Base-by-base conservation (phyloP, 2,888 invertebrate species). In the Caenorhabditis macrosperma region DNA sequence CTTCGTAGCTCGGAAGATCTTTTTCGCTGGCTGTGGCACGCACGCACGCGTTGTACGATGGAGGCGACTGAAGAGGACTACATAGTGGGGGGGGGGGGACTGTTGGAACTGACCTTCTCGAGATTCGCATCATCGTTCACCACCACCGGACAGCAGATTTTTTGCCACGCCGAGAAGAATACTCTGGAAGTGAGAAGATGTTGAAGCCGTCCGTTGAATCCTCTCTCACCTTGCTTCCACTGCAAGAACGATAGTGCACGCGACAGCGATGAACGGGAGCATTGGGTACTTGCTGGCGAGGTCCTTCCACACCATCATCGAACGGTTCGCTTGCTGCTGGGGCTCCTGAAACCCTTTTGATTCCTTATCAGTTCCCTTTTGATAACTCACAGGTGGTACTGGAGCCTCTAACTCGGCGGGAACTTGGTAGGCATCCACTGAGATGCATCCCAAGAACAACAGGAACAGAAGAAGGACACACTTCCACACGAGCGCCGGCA, bases 1-100 rank as follows among this genome's bases (percentile, higher is more conserved):
- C 79, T 71, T 79, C 79, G 63, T 79, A 79, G 33, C 60, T 60
- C 54, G 79, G 79, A 74, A 75, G 79, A 68, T 79, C 68, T 52
- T 69, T 68, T 41, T 60, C 71, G 67, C 67, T 60, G 50, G 38
- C 28, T 41, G 68, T 60, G 24, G 63, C 61, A 41, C 61, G 72
- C 20, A 79, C 69, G 61, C 79, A 79, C 30, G 63, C 52, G 46
- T 52, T 64, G 64, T 79, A 79, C 2, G 79, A 64, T 44, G 79
- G 79, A 22, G 79, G 79, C 0, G 59, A 35, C 75, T 79, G 79
- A 28, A 69, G 41, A 7, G 12, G 35, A n/a, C n/a, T n/a, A n/a
- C n/a, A 12, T 24, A 2, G 44, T 26, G 44, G 26, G 22, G 22
- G 52, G 20, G 50, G 26, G 17, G 28, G 4, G 17, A 20, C 20